phyloP scores from a whole-genome alignment of 2,888 invertebrate genomes.

The Blera fallax region DNA sequence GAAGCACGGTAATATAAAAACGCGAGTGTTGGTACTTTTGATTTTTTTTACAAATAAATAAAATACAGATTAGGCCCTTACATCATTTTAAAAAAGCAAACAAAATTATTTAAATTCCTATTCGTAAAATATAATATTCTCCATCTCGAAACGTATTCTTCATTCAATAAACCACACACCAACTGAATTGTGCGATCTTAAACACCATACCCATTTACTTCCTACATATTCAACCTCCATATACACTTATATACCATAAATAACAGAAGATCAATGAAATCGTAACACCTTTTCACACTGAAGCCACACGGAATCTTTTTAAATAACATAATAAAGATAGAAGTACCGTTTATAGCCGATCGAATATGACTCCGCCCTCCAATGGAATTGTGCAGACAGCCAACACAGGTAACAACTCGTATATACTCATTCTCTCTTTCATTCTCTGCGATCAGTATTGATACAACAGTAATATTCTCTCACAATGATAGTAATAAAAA shows the following conservation, averaged over 20 bases:
- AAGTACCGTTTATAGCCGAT: conserved; percentile 64
- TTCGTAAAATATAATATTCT: background rate
- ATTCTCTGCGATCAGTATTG: background rate
- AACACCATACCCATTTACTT: conserved; percentile 57
- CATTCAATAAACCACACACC: conserved; percentile 39
- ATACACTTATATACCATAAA: conserved; percentile 40
- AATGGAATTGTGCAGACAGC: conserved; percentile 37
- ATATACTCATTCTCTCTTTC: conserved; percentile 25
- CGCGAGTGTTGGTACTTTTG: no score
- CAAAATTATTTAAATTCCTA: background rate
- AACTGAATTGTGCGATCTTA: conserved; percentile 39
- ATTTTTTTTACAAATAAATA: no score
- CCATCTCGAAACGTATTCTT: conserved; percentile 8
- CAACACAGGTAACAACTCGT: conserved; percentile 16
- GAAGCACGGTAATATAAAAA: no score
- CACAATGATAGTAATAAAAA: background rate
- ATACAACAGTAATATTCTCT: background rate
- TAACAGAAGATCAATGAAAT: conserved; percentile 67
- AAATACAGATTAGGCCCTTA: background rate
- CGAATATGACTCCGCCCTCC: conserved; percentile 52
- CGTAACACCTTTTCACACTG: conserved; percentile 60
- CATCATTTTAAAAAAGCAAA: background rate
- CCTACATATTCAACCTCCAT: conserved; percentile 46
- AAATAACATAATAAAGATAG: conserved; percentile 23
- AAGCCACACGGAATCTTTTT: conserved; percentile 8